phyloP scores from a whole-genome alignment of 2,797 vertebrate species.

The Lepus townsendii region DNA sequence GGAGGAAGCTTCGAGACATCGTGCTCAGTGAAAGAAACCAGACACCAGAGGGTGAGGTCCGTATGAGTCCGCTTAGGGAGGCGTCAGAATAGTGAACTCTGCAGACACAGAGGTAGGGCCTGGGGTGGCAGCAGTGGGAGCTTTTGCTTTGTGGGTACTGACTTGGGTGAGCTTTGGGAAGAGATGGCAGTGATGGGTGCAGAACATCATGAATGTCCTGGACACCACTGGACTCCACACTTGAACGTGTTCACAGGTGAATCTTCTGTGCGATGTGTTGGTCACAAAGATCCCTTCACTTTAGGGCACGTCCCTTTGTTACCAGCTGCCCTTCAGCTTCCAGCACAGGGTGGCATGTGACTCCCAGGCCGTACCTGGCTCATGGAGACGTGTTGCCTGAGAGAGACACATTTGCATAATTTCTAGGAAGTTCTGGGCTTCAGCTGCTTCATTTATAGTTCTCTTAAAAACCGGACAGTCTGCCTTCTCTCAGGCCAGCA shows the following conservation, averaged over 20 bases:
- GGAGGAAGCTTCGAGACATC: background rate
- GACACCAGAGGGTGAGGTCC: background rate
- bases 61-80: background rate
- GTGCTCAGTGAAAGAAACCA: background rate
- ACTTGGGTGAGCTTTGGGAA: background rate
- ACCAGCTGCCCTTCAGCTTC: background rate
- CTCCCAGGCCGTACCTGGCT: background rate
- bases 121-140: too few species aligned
- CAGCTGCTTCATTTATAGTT: background rate
- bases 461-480: background rate
- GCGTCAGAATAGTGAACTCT: background rate
- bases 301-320: background rate
- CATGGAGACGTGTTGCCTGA: too few species aligned
- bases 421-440: too few species aligned
- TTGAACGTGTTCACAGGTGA: background rate
- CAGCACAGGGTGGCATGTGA: background rate
- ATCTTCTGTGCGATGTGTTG: background rate
- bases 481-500: too few species aligned
- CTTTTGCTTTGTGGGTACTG: background rate
- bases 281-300: fast-evolving
- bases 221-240: background rate
- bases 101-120: background rate
- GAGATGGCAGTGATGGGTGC: background rate
- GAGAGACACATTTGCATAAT: too few species aligned
- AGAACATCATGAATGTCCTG: background rate